Base-by-base conservation (phyloP, 1,140 invertebrate species). In the Drosophila dunni region DNA sequence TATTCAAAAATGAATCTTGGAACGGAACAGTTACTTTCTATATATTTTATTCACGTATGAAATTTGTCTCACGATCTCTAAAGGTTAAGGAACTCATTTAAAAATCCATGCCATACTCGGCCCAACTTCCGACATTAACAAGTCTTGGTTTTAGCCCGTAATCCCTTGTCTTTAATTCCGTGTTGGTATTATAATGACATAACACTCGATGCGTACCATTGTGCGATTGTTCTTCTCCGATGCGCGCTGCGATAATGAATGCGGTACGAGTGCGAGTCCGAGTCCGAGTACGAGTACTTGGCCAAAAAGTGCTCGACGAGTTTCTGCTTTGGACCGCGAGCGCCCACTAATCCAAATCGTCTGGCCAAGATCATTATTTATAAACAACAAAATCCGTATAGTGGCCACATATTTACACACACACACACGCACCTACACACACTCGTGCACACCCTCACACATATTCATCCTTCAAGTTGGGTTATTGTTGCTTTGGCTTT, bases 281-380 rank as follows among this genome's bases (percentile, higher is more conserved):
- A 44, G 48, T 75, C 42, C 44, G 54, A 65, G 17, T 36, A 50
- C 56, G 63, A 60, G 10, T 73, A 40, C 34, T 45, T 42, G 40
- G 40, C 40, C 40, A 42, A 29, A 29, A 29, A 42, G 40, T 42
- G 40, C 40, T 66, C 36, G 65, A 45, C 68, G 57, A 79, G 73
- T 63, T 83, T 71, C 73, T 88, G 83, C 83, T 80, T 83, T 89
- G 80, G 83, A 75, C 69, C 60, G 80, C 83, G 83, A 78, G 69
- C 84, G 76, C 74, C 83, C 77, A 88, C 83, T 88, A 89, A 86
- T 78, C 83, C 84, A 77, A 29, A 74, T 88, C 76, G 83, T 86
- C 84, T 89, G 83, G 77, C 83, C 79, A 88, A 88, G 79, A 88
- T 88, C 84, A 88, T 88, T 88, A 88, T 88, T 88, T 88, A 88